phyloP scores from a whole-genome alignment of 2,113 vertebrate genomes.

The Pyrgilauda ruficollis region DNA sequence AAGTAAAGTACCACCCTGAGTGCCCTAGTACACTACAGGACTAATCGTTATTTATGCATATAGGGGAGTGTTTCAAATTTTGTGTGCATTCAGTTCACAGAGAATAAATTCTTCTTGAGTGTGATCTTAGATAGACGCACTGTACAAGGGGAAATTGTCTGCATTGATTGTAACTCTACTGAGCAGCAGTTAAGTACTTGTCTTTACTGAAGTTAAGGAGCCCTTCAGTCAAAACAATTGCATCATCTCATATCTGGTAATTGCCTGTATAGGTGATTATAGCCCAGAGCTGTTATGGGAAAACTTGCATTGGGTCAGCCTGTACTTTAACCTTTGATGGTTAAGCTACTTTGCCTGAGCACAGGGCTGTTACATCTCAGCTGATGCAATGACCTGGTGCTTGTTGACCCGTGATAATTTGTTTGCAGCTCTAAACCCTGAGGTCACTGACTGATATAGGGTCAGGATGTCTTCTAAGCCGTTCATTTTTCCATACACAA shows the following conservation, averaged over 20 bases:
- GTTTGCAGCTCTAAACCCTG: not conserved
- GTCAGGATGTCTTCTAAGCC: not conserved
- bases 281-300: not conserved
- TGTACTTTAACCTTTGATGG: not conserved
- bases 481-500: not conserved
- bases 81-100: not conserved
- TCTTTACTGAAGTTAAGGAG: not conserved
- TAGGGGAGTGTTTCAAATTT: not conserved
- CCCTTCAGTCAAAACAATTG: not conserved
- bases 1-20: not conserved
- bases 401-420: not conserved
- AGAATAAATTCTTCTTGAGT: not conserved
- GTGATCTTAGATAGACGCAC: not conserved
- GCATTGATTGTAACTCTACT: not conserved
- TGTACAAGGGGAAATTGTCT: not conserved
- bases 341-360: not conserved
- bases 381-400: not conserved
- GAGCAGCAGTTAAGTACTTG: not conserved
- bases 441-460: not conserved
- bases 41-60: not conserved
- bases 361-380: not conserved
- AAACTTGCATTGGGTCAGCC: not conserved
- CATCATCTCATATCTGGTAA: not conserved
- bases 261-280: not conserved
- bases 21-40: not conserved